Percentiles rank a stretch among this genome's conserved stretches.
Evolutionary conservation across 2,888 invertebrate species (phyloP).

Genomic region (Amphipoea lucens): DNA sequence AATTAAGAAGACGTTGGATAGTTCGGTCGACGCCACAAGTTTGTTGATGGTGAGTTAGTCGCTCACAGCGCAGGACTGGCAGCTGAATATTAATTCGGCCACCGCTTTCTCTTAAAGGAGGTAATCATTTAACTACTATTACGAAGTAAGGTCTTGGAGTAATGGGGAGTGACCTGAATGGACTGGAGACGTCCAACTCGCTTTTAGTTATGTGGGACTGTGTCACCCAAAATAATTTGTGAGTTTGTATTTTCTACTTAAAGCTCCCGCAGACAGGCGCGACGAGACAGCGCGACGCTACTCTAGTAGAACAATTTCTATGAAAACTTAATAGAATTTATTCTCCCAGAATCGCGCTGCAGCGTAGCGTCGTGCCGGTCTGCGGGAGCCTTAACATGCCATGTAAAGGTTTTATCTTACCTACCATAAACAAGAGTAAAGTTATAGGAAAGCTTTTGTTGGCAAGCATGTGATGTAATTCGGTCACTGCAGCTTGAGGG

Average conservation of each 20-base stretch:
- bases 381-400: too few species aligned
- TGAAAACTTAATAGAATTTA: too few species aligned
- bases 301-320: too few species aligned
- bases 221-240: constrained; percentile 5
- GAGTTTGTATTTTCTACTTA: not conserved
- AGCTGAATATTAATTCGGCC: constrained; percentile 52
- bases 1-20: constrained; percentile 53
- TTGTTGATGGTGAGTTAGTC: constrained; percentile 57
- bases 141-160: constrained; percentile 23
- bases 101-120: constrained; percentile 46
- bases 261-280: not conserved
- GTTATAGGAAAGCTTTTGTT: not conserved
- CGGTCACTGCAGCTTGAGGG: not conserved
- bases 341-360: too few species aligned
- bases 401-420: too few species aligned
- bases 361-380: too few species aligned
- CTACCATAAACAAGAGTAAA: not conserved
- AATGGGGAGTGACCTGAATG: constrained; percentile 26
- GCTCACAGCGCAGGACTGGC: constrained; percentile 33
- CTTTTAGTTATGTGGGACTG: constrained; percentile 1
- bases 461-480: not conserved
- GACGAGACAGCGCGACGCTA: not conserved
- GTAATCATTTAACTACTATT: constrained; percentile 58
- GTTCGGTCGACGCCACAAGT: constrained; percentile 50
- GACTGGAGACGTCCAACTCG: not conserved